phyloP scores from a whole-genome alignment of 2,888 invertebrate genomes.

The Pollenia angustigena region DNA sequence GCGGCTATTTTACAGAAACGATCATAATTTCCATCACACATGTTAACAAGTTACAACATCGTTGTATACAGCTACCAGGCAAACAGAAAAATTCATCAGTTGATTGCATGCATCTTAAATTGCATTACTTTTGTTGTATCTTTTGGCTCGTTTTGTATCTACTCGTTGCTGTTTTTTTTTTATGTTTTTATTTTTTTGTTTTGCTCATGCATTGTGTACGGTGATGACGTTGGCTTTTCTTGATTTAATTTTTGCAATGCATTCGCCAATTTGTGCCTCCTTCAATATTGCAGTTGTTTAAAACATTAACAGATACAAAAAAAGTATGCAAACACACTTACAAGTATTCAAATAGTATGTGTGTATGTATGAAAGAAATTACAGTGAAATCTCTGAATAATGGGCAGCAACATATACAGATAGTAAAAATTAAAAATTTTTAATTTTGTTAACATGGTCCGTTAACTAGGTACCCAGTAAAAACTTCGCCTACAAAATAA shows the following conservation, averaged over 20 bases:
- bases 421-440: too few species aligned
- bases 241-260: constrained; percentile 13
- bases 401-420: not conserved
- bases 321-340: not conserved
- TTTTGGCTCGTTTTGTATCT: not conserved
- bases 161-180: not conserved
- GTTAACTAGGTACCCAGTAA: too few species aligned
- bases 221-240: not conserved
- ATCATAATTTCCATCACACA: constrained; percentile 55
- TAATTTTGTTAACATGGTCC: too few species aligned
- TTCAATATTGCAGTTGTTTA: constrained; percentile 15
- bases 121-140: constrained; percentile 32
- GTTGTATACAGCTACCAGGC: constrained; percentile 78
- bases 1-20: not conserved
- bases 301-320: not conserved
- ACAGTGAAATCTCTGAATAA: not conserved
- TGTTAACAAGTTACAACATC: constrained; percentile 80
- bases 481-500: too few species aligned
- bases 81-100: constrained; percentile 75
- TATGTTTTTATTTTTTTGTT: not conserved
- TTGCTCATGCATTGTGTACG: not conserved
- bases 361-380: not conserved
- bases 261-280: constrained; percentile 24
- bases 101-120: constrained; percentile 40
- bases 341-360: too few species aligned